phyloP scores from a whole-genome alignment of 2,888 invertebrate species.

The Rhagonycha fulva region DNA sequence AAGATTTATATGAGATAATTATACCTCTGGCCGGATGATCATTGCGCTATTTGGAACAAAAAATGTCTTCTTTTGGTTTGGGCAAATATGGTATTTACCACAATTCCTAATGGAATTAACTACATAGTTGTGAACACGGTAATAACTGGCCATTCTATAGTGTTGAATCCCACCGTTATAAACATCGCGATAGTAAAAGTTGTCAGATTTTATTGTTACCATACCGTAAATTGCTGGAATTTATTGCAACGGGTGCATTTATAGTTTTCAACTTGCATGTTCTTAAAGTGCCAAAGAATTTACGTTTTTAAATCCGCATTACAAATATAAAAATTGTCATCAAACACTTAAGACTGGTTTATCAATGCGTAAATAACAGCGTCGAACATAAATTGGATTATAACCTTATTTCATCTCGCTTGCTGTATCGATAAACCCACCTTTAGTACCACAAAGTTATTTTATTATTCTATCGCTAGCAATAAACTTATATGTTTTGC shows the following conservation, averaged over 20 bases:
- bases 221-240: not conserved
- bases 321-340: not conserved
- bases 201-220: not conserved
- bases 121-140: not conserved
- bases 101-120: not conserved
- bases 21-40: not conserved
- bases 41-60: not conserved
- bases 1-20: not conserved
- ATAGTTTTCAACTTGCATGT: not conserved
- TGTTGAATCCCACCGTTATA: not conserved
- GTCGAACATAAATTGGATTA: not conserved
- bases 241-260: not conserved
- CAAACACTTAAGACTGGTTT: not conserved
- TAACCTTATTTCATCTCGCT: not conserved
- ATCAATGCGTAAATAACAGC: not conserved
- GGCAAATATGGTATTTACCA: not conserved
- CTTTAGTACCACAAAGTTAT: not conserved
- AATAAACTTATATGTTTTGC: not conserved
- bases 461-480: not conserved
- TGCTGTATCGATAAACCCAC: not conserved
- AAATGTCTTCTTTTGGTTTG: not conserved
- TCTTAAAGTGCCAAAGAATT: not conserved
- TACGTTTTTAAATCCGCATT: not conserved
- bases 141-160: not conserved
- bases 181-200: not conserved